Evolutionary conservation across 2,888 invertebrate genomes (phyloP).

Genomic region (Parnassius orleans): DNA sequence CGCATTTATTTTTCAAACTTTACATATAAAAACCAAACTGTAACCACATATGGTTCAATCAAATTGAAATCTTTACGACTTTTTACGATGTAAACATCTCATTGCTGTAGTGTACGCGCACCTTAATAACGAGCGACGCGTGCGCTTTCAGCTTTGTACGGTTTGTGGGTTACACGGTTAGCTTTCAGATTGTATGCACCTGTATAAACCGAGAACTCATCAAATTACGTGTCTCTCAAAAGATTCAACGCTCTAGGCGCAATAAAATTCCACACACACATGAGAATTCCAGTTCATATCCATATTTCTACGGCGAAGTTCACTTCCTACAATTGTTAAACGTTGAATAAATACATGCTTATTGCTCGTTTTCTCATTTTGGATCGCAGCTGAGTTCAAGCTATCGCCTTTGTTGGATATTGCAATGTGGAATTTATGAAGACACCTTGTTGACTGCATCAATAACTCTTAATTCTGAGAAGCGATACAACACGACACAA

Average conservation of each 20-base stretch:
- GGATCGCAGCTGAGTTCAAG: constrained; percentile 8
- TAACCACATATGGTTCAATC: too few relatives aligned
- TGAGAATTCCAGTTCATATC: constrained; percentile 19
- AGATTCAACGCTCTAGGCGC: constrained; percentile 21
- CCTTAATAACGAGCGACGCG: constrained; percentile 35
- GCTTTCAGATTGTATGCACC: constrained; percentile 59
- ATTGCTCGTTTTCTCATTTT: constrained; percentile 19
- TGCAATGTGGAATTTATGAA: constrained; percentile 13
- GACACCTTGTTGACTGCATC: constrained; percentile 4
- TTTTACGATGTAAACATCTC: too few relatives aligned
- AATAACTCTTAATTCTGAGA: background rate
- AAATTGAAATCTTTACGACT: too few relatives aligned
- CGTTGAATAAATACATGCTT: constrained; percentile 17
- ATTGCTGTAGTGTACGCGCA: constrained; percentile 18
- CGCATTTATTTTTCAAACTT: too few relatives aligned
- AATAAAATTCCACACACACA: constrained; percentile 22
- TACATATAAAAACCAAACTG: too few relatives aligned
- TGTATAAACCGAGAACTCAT: constrained; percentile 22
- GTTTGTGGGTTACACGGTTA: constrained; percentile 61
- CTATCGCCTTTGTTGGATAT: constrained; percentile 15
- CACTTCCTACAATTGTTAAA: constrained; percentile 18
- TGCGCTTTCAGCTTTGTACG: constrained; percentile 40
- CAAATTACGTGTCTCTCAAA: constrained; percentile 21
- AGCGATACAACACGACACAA: background rate
- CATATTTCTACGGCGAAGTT: constrained; percentile 12